A percentile compares a stretch with the other conserved stretches of the same genome.
These are phyloP conservation scores for Lytechinus pictus DNA, from an alignment of 35 echinoderm and acorn worm genomes.

Conservation along the genomic window DNA sequence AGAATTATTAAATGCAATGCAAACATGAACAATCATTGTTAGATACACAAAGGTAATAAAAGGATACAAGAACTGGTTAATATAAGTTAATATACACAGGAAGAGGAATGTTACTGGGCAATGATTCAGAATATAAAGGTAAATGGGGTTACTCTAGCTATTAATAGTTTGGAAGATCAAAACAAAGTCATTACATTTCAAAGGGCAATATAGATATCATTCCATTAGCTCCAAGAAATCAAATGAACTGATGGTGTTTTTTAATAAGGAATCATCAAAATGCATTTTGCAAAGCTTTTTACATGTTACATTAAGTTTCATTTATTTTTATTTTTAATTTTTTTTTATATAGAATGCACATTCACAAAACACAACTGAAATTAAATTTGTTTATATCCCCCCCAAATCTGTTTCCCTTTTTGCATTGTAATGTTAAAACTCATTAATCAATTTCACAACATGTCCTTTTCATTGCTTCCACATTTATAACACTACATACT, in stretches of 20 bases:
- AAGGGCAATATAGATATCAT: neutral
- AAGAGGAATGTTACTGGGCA: neutral
- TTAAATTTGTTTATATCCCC: no score
- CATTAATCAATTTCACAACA: no score
- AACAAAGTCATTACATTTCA: neutral
- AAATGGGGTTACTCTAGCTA: no score
- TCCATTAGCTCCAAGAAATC: neutral
- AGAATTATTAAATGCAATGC: constrained; percentile 19
- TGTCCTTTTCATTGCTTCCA: no score
- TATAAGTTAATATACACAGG: neutral
- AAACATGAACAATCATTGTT: neutral
- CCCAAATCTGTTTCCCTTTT: no score
- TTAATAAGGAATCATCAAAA: neutral
- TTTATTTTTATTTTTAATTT: neutral
- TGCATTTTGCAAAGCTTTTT: neutral
- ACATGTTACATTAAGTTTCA: neutral
- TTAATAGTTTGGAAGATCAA: no score
- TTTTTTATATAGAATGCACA: neutral
- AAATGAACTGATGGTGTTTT: no score
- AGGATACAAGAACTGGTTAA: neutral
- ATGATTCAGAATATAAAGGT: neutral
- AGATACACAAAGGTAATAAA: neutral
- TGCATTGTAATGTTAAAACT: no score
- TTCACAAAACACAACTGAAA: no score
- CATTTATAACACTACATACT: no score